Evolutionary conservation across 2,888 invertebrate species (phyloP).

Genomic region (Cabera pusaria): DNA sequence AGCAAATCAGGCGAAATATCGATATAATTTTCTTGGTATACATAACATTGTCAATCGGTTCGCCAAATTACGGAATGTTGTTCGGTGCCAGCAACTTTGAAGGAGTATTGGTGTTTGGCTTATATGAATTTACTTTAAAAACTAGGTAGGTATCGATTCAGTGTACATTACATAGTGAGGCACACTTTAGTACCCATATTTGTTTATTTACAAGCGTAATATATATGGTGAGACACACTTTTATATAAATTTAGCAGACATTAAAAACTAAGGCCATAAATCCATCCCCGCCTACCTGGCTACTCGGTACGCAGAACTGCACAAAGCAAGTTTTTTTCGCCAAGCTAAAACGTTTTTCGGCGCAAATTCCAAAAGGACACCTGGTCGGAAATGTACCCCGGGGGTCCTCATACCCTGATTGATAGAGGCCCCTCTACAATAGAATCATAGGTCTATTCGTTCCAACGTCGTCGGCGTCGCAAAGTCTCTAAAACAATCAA

Average conservation of each 20-base stretch:
- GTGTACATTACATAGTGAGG: too few relatives aligned
- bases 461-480: conserved; percentile 68
- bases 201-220: too few relatives aligned
- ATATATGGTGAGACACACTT: too few relatives aligned
- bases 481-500: conserved; percentile 82
- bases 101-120: too few relatives aligned
- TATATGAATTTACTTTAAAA: too few relatives aligned
- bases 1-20: too few relatives aligned
- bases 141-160: too few relatives aligned
- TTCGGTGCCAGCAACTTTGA: too few relatives aligned
- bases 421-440: conserved; percentile 71
- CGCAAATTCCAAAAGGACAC: conserved; percentile 79
- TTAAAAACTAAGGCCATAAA: conserved; percentile 46
- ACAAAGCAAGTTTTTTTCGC: conserved; percentile 73
- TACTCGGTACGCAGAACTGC: conserved; percentile 68
- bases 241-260: conserved; percentile 21
- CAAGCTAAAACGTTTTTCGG: conserved; percentile 75
- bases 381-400: conserved; percentile 81
- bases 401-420: conserved; percentile 72
- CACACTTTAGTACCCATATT: too few relatives aligned
- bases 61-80: too few relatives aligned
- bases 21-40: too few relatives aligned
- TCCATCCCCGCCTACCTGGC: conserved; percentile 63
- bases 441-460: conserved; percentile 50
- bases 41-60: too few relatives aligned